Evolutionary conservation across 2,797 vertebrate species (phyloP).

Genomic region (Buceros bicornis): DNA sequence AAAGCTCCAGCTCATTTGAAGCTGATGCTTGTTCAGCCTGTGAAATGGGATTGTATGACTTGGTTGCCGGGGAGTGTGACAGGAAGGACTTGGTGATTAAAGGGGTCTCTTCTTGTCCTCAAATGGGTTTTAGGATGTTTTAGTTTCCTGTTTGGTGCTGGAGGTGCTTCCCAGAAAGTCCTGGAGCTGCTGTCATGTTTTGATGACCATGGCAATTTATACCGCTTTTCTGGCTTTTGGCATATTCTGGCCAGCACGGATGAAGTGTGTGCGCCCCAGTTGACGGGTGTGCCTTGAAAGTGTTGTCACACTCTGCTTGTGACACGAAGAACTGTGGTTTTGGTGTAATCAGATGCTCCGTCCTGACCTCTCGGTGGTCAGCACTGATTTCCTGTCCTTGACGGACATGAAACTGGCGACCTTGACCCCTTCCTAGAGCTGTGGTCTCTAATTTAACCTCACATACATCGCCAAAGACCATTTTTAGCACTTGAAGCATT

Average conservation of each 20-base stretch:
- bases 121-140: slow-evolving; percentile 47
- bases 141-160: slow-evolving; percentile 38
- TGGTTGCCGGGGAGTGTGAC: slow-evolving; percentile 58
- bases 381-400: not conserved
- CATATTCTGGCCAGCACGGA: not conserved
- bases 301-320: not conserved
- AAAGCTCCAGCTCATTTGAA: slow-evolving; percentile 71
- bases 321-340: not conserved
- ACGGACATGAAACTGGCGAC: not conserved
- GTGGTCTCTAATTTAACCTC: not conserved
- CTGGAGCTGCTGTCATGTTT: slow-evolving; percentile 56
- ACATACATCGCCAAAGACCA: not conserved
- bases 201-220: slow-evolving; percentile 25
- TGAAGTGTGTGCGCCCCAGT: not conserved
- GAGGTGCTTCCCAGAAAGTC: slow-evolving; percentile 47
- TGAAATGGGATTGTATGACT: slow-evolving; percentile 71
- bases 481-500: not conserved
- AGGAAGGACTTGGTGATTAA: slow-evolving; percentile 67
- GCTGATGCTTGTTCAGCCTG: slow-evolving; percentile 61
- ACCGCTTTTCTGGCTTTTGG: not conserved
- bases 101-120: slow-evolving; percentile 60
- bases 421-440: not conserved
- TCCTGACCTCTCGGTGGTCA: not conserved
- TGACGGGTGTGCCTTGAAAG: not conserved
- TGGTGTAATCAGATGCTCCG: not conserved